Evolutionary conservation across 2,888 invertebrate genomes (phyloP).

Genomic region (Melanchra persicariae): DNA sequence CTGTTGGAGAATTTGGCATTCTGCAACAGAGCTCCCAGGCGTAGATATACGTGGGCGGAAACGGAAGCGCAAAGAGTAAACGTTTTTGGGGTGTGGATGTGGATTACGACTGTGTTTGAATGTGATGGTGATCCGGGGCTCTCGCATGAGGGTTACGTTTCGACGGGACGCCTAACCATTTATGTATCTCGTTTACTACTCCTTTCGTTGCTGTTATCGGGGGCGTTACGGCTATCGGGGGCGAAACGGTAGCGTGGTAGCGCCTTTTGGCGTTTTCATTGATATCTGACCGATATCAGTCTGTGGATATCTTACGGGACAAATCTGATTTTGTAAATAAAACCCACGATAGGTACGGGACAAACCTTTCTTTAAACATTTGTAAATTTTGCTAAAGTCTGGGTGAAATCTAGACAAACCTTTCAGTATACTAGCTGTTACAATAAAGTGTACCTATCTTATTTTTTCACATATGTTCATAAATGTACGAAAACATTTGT

Average conservation of each 20-base stretch:
- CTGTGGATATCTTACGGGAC: not conserved
- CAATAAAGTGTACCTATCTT: no score
- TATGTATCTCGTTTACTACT: slow-evolving; percentile 15
- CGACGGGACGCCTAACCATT: slow-evolving; percentile 15
- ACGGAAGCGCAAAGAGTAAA: not conserved
- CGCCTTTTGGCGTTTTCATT: slow-evolving; percentile 12
- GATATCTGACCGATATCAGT: slow-evolving; percentile 1
- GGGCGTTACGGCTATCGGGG: slow-evolving; percentile 15
- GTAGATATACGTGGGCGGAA: not conserved
- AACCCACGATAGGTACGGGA: no score
- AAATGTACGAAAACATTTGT: no score
- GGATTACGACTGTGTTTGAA: not conserved
- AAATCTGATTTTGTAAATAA: no score
- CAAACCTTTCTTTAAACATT: not conserved
- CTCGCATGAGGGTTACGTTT: slow-evolving; percentile 31
- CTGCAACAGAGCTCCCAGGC: not conserved
- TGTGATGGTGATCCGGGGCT: slow-evolving; percentile 1
- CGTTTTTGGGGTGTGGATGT: not conserved
- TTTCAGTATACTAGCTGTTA: no score
- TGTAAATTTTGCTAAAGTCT: not conserved
- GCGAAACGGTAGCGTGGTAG: slow-evolving; percentile 14
- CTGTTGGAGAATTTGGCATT: slow-evolving; percentile 2
- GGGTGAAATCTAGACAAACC: no score
- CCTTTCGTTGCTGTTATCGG: slow-evolving; percentile 13
- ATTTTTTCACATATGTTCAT: no score